These are phyloP conservation scores for Pharmacophagus antenor DNA, from an alignment of 2,888 invertebrate species.

Conservation along the genomic window DNA sequence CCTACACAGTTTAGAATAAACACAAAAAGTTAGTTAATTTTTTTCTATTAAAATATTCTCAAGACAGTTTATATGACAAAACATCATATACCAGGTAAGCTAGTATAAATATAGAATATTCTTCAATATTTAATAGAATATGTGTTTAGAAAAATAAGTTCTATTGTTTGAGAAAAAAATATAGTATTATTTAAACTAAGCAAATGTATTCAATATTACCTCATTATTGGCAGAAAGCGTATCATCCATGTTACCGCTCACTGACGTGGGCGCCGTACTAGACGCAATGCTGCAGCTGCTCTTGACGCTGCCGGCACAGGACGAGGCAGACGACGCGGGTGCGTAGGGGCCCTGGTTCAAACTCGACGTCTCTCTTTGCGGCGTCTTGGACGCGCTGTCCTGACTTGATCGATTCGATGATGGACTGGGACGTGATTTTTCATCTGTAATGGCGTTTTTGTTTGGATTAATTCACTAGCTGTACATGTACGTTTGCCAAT, in stretches of 20 bases:
- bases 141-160: too few species aligned
- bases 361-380: slow-evolving; percentile 57
- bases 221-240: slow-evolving; percentile 57
- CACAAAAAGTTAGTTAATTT: too few species aligned
- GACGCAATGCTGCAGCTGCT: slow-evolving; percentile 61
- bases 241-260: slow-evolving; percentile 55
- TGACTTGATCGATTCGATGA: slow-evolving; percentile 73
- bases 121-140: too few species aligned
- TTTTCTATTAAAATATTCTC: too few species aligned
- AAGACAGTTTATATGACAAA: too few species aligned
- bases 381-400: slow-evolving; percentile 71
- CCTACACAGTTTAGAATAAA: too few species aligned
- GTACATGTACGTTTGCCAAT: too few species aligned
- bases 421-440: slow-evolving; percentile 77
- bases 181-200: too few species aligned
- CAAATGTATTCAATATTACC: slow-evolving; percentile 47
- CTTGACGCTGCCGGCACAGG: slow-evolving; percentile 54
- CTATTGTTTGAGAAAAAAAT: too few species aligned
- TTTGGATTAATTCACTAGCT: neutral
- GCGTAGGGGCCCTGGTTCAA: slow-evolving; percentile 67
- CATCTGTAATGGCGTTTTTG: slow-evolving; percentile 48
- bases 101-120: too few species aligned
- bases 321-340: slow-evolving; percentile 55
- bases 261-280: slow-evolving; percentile 48
- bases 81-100: too few species aligned